Evolutionary conservation across 2,888 invertebrate species (phyloP), one percentile per base, ranked within the genome.

Genomic region (Himalopsyche japonica): DNA sequence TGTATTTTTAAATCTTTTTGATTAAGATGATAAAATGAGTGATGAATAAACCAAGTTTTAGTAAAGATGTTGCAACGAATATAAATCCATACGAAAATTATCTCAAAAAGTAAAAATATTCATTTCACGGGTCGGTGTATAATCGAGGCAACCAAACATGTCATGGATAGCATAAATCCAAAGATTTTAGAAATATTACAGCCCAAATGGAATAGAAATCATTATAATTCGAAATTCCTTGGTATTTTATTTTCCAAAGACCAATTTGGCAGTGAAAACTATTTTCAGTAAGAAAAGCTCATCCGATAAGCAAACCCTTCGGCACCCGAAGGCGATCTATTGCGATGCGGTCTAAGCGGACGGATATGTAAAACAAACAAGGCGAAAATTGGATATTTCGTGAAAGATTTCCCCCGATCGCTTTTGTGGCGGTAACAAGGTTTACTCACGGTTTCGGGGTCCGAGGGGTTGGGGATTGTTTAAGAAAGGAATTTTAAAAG

Each of bases 361-460:
- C 83, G 82, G 82, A 82, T 86, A 86, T 86, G 86, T 85, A 86
- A 86, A 85, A 85, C 82, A 86, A 86, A 86, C 86, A 86, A 85
- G 82, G 85, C 64, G 82, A 85, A 86, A 86, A 86, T 86, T 86
- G 86, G 85, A 86, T 86, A 84, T 86, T 86, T 84, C 80, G 84
- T 83, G 81, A 81, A 85, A 82, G 83, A 84, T 80, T 86, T 82
- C 80, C 83, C 80, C 83, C 79, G 80, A 84, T 78, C 81, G 77
- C 86, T 80, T 82, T 76, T 82, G 81, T 47, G 34, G 34, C 48
- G 80, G 57, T 57, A 64, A 82, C 77, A 76, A 76, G 48, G 77
- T 77, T 82, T 76, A 82, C 76, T 57, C 49, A 49, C 82, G 76
- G 48, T 18, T 57, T 27, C 37, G 77, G 34, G 32, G 49, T 81